Evolutionary conservation across 2,113 vertebrate species (phyloP).

Genomic region (Triplophysa dalaica): DNA sequence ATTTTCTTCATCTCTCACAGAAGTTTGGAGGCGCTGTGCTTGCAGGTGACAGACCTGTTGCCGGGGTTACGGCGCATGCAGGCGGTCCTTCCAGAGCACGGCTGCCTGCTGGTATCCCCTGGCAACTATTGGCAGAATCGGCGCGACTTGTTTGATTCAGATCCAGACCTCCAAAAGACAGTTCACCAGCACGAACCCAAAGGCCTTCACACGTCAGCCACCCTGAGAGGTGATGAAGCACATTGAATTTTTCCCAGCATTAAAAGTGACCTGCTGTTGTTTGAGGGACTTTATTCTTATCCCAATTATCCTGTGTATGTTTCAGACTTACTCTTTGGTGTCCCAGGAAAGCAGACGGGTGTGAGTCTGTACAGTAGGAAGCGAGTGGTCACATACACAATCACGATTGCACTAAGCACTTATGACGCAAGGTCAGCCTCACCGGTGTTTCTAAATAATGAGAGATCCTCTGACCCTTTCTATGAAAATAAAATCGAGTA

Average conservation of each 20-base stretch:
- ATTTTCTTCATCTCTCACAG: conserved; percentile 48
- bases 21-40: conserved; percentile 89
- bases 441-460: neutral
- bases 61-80: conserved; percentile 87
- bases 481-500: too few species aligned
- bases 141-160: conserved; percentile 85
- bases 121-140: conserved; percentile 99
- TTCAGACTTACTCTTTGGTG: conserved; percentile 90
- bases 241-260: neutral
- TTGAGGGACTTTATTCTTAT: neutral
- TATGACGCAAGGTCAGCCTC: conserved; percentile 85
- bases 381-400: conserved; percentile 85
- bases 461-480: too few species aligned
- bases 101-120: conserved; percentile 92
- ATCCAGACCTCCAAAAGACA: conserved; percentile 90
- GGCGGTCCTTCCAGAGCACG: conserved; percentile 88
- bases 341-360: conserved; percentile 88
- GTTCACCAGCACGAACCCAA: conserved; percentile 96
- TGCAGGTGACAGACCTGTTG: conserved; percentile 92
- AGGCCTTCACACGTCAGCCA: conserved; percentile 91
- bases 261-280: neutral
- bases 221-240: conserved; percentile 82
- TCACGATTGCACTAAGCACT: conserved; percentile 85
- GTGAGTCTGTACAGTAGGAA: conserved; percentile 85
- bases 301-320: conserved; percentile 40